These are phyloP conservation scores for Oscarella lobularis DNA, from an alignment of 37 sponge, comb jelly and placozoan species.

Conservation along the genomic window DNA sequence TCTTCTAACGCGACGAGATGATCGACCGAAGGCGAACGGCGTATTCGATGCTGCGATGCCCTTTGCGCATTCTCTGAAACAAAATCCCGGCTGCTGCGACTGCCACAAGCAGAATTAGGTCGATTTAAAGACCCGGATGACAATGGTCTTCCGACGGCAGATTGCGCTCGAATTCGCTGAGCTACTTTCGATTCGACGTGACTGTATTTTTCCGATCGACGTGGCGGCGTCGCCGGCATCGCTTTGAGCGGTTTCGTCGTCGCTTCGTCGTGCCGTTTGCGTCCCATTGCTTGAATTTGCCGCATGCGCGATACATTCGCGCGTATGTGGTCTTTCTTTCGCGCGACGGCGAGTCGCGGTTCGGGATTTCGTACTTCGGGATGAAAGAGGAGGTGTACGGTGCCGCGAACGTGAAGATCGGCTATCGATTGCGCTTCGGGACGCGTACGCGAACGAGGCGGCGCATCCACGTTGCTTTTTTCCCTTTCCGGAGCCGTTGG, in stretches of 20 bases:
- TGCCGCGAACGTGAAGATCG: not conserved
- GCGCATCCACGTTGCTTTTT: not conserved
- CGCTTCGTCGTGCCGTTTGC: constrained; percentile 10
- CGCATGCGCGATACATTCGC: constrained; percentile 14
- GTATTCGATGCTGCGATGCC: not conserved
- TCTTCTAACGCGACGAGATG: not conserved
- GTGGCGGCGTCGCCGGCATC: not conserved
- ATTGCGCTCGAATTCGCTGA: constrained; percentile 1
- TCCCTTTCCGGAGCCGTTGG: not conserved
- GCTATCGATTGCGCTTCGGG: constrained; percentile 5
- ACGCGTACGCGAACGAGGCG: not conserved
- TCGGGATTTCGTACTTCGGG: not conserved
- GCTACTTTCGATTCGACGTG: constrained; percentile 44
- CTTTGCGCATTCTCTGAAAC: not conserved
- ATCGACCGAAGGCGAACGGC: not conserved
- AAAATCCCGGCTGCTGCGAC: not conserved
- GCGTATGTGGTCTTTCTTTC: constrained; percentile 14
- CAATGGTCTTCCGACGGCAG: not conserved
- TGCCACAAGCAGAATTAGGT: no score
- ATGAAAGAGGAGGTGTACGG: not conserved
- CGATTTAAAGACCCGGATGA: no score
- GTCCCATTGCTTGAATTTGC: constrained; percentile 14
- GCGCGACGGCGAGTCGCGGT: not conserved
- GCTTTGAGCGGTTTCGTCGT: constrained; percentile 6
- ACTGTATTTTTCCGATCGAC: constrained; percentile 24